These are phyloP conservation scores for Drosophila santomea DNA, from an alignment of 1,140 invertebrate species.

Conservation along the genomic window DNA sequence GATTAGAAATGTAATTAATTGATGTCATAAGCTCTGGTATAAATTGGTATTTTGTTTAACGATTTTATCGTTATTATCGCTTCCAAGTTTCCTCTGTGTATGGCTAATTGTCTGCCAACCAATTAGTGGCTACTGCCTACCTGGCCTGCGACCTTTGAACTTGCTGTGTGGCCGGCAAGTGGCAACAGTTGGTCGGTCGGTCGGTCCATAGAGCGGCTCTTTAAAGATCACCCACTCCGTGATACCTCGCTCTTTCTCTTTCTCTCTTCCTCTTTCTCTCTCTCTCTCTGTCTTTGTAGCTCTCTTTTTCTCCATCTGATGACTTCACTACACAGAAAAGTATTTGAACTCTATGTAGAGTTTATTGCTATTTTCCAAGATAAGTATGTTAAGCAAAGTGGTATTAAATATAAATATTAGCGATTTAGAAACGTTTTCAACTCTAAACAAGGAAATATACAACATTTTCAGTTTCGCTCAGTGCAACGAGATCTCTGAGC, in stretches of 20 bases:
- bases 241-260: background rate
- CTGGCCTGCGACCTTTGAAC: conserved; percentile 46
- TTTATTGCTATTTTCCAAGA: no score
- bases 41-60: background rate
- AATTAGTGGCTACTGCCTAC: conserved; percentile 31
- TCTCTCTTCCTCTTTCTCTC: no score
- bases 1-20: no score
- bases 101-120: background rate
- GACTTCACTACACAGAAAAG: background rate
- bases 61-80: no score
- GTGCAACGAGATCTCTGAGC: background rate
- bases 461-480: no score
- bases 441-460: no score
- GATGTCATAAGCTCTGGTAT: no score
- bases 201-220: conserved; percentile 4
- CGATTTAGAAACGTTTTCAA: no score
- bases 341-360: no score
- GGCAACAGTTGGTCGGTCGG: conserved; percentile 29
- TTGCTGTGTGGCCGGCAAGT: conserved; percentile 33
- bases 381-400: no score
- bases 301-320: background rate
- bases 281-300: background rate
- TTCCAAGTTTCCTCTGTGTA: background rate
- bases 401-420: no score
- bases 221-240: conserved; percentile 21